A percentile compares a stretch with the other conserved stretches of the same genome.
Conservation (phyloP, 2,888 invertebrate genomes). For the Tipula lateralis region DNA sequence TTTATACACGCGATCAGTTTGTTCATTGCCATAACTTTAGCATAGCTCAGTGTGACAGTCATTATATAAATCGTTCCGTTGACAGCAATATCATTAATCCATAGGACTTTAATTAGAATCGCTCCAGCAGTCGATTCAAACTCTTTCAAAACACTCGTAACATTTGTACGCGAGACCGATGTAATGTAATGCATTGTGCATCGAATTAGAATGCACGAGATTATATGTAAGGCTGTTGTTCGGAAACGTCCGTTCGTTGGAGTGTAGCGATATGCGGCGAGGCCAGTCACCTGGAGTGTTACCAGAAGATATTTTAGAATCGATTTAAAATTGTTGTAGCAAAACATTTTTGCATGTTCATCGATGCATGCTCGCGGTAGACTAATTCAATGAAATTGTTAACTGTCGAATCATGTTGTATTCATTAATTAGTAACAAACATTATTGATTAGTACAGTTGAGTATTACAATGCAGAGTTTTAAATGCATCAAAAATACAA, state of each 20-base stretch:
- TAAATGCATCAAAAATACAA: too few species aligned
- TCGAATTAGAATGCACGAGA: not conserved
- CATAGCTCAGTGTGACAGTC: not conserved
- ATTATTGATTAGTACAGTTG: not conserved
- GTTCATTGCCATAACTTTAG: not conserved
- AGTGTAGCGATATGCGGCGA: not conserved
- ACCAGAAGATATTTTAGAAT: not conserved
- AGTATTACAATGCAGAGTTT: too few species aligned
- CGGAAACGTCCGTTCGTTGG: not conserved
- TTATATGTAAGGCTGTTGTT: not conserved
- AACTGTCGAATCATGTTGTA: not conserved
- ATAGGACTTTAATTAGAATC: not conserved
- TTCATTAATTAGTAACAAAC: not conserved
- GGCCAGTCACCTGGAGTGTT: not conserved
- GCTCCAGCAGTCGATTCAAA: not conserved
- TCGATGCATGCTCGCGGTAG: not conserved
- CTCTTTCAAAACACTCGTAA: not conserved
- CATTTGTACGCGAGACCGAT: not conserved
- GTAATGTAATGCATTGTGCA: not conserved
- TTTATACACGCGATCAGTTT: not conserved
- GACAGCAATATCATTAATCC: not conserved
- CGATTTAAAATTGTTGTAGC: not conserved
- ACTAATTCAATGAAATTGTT: not conserved
- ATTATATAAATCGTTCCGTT: not conserved
- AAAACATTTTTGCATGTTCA: not conserved